Evolutionary conservation across 2,888 invertebrate species (phyloP), one percentile per base, ranked within the genome.

Genomic region (Polia nebulosa): DNA sequence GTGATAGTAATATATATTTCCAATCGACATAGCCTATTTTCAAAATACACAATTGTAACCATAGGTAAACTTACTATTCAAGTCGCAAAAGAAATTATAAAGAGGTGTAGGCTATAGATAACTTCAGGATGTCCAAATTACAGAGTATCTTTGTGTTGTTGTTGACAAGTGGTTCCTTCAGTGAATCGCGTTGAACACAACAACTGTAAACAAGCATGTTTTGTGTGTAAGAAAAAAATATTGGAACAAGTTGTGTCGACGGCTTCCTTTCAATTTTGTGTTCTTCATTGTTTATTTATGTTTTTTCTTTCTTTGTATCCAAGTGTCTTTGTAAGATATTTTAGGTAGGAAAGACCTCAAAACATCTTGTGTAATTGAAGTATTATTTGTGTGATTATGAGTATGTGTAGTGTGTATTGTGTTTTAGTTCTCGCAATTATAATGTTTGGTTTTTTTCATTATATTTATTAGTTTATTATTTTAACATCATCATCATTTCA

Each of bases 161-260:
- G 60, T 76, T 67, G 53, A 63, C 63, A 66, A 76, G 66, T 61
- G 71, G 53, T 60, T 60, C 22, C 57, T 72, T 68, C 52, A 81
- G 34, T 68, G 73, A 81, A 57, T 65, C 22, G 29, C 53, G 52
- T 72, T 62, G 56, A 81, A 59, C 44, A 72, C 22, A 65, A 62
- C n/a, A 72, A 68, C 49, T 52, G 65, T 64, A 76, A 67, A 76
- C 77, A 80, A 72, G 47, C 72, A 72, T 64, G 72, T 81, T 76
- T 72, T 67, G 55, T 62, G 72, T 62, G 52, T 51, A 72, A 76
- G 58, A 56, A 72, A 80, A 73, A 47, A 80, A 53, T 44, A 53
- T 76, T 65, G 61, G 58, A 59, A 76, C 65, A 68, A 81, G 62
- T 78, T 68, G 68, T 73, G 68, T 73, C 60, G 57, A 63, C 73